Base-by-base conservation (phyloP, 2,113 vertebrate genomes). In the Oryzias celebensis region DNA sequence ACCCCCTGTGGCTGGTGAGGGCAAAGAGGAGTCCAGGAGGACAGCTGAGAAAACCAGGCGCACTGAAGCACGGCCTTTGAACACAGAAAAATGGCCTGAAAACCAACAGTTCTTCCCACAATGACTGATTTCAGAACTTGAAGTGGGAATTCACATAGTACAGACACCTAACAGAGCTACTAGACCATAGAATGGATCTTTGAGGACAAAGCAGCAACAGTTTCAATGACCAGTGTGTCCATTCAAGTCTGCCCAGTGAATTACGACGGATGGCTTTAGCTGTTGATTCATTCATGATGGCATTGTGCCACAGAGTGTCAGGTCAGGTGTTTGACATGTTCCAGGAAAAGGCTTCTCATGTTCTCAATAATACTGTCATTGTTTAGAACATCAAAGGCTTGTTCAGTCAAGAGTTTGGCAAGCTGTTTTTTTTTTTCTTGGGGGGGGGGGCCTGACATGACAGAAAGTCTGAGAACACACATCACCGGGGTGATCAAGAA, bases 41-140 rank as follows among this genome's bases (percentile, higher is more conserved):
- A 91, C 90, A 93, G 91, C 91, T 92, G 91, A 90, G 78, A 91
- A 89, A 89, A 88, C 88, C 85, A 77, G 82, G 80, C 77, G 70
- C 61, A 69, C 69, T 84, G 47, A 45, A 83, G 68, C 61, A 57
- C 68, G 65, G 80, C 58, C 87, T 91, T 89, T 89, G 87, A 89
- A 84, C 81, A 71, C 57, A 64, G 64, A 69, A 57, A 61, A 69
- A 62, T 31, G 45, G 23, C 61, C 71, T 64, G 68, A 63, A 80
- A 77, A 81, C 54, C 64, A 46, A 20, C 15, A 24, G 72, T 69
- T 71, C 64, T 65, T 68, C 49, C 57, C 68, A 44, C 72, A 80
- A 67, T 82, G 80, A 78, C 75, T 74, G 70, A 69, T 49, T 75
- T 57, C 46, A 8, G 15, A 7, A 26, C 61, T 59, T 52, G 23